Base-by-base conservation (phyloP, 2,888 invertebrate species). In the Cistogaster globosa region DNA sequence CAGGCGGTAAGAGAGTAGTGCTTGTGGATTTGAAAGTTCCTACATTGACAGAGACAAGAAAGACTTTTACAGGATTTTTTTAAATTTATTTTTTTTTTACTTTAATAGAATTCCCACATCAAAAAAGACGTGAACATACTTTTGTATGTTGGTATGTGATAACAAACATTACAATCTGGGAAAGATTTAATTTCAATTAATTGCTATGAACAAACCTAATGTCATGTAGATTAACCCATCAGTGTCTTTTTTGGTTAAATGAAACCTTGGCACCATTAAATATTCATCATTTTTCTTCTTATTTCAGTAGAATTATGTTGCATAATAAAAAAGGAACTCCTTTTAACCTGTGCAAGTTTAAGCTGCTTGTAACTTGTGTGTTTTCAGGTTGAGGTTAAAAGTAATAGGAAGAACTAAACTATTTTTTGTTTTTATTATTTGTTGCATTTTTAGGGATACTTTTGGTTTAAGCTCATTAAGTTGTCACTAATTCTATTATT, bases 391-490 rank as follows among this genome's bases (percentile, higher is more conserved):
- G 9, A 12, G 8, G 53, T 32, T 2, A 32, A n/a, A 72, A 20
- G 16, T 36, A 51, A 11, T 36, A 36, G 16, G 14, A n/a, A 14
- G 16, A 72, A 38, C 11, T 38, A n/a, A 53, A 72, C 14, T 68
- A 51, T 72, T 78, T 62, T 72, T 63, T 78, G 83, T 72, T 78
- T 83, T 45, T 14, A 45, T 83, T 62, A 74, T 83, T 83, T 74
- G 77, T 74, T 78, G 77, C 26, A 26, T 26, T 26, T 26, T 68
- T 78, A 62, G 57, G 78, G 72, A n/a, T 69, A 74, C 78, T 83
- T 69, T 60, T 55, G 20, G 16, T 57, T 68, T 78, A 83, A 83
- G 74, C 83, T 78, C 74, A 83, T 78, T 83, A 83, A 68, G 74
- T 58, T 74, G 68, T 77, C 71, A 38, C 45, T 55, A 8, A 62